Evolutionary conservation across 2,797 vertebrate genomes (phyloP).

Genomic region (Enteromius viviparus): DNA sequence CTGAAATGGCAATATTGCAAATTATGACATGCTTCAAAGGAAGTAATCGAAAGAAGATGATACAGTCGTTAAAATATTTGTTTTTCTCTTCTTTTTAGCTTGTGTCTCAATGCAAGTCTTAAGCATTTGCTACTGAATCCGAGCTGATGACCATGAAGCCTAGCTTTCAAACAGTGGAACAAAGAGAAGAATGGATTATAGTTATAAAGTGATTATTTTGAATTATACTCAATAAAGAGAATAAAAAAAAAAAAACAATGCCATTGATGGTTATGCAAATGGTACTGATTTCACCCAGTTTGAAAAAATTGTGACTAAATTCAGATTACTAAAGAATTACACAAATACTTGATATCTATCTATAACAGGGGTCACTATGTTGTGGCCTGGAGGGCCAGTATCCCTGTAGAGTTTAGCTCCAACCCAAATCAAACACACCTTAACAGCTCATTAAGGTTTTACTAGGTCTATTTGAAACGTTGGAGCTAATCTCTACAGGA

Average conservation of each 20-base stretch:
- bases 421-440: too few species aligned
- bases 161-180: constrained; percentile 8
- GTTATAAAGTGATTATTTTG: not conserved
- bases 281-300: not conserved
- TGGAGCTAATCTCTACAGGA: too few species aligned
- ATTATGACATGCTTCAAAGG: not conserved
- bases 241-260: not conserved
- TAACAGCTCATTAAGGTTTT: too few species aligned
- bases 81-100: constrained; percentile 63
- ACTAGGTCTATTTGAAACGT: too few species aligned
- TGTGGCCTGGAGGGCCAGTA: too few species aligned
- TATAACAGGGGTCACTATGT: too few species aligned
- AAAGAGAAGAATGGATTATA: constrained; percentile 75
- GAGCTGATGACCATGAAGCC: constrained; percentile 31
- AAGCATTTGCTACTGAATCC: constrained; percentile 42
- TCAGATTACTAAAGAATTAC: not conserved
- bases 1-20: not conserved
- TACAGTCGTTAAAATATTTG: not conserved
- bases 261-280: not conserved
- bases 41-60: not conserved
- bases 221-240: not conserved
- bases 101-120: constrained; percentile 67
- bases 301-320: not conserved
- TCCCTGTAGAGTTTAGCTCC: too few species aligned
- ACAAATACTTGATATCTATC: not conserved